phyloP scores from a whole-genome alignment of 2,888 invertebrate species.

The Adela reaumurella region DNA sequence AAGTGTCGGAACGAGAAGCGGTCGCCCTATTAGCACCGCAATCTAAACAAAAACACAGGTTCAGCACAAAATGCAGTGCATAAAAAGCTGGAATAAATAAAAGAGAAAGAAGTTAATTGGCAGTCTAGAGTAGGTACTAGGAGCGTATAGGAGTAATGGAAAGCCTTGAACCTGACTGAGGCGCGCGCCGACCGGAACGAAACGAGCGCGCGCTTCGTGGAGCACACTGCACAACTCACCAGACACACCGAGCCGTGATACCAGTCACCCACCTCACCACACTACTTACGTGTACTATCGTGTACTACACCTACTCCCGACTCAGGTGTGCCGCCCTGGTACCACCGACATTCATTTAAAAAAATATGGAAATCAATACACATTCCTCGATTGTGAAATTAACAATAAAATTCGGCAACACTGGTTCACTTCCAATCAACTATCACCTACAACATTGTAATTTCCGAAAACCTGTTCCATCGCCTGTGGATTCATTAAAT shows the following conservation, averaged over 20 bases:
- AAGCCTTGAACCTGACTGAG: slow-evolving; percentile 55
- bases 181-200: slow-evolving; percentile 54
- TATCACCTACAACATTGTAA: not conserved
- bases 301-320: too few species aligned
- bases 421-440: not conserved
- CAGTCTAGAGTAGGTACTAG: not conserved
- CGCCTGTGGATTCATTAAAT: not conserved
- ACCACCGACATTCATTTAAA: too few species aligned
- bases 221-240: not conserved
- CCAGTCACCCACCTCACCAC: too few species aligned
- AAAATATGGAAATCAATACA: too few species aligned
- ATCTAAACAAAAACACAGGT: not conserved
- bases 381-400: too few species aligned
- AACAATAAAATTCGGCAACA: not conserved
- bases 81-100: not conserved
- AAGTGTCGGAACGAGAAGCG: not conserved
- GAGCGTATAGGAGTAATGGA: not conserved
- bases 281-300: too few species aligned
- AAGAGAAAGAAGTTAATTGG: not conserved
- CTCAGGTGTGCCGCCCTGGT: too few species aligned
- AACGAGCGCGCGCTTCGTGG: not conserved
- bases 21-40: not conserved
- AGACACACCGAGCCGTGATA: not conserved
- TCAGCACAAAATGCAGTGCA: not conserved
- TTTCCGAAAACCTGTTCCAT: not conserved